Conservation (phyloP, 1,140 invertebrate genomes). For the Dreissena rostriformis region DNA sequence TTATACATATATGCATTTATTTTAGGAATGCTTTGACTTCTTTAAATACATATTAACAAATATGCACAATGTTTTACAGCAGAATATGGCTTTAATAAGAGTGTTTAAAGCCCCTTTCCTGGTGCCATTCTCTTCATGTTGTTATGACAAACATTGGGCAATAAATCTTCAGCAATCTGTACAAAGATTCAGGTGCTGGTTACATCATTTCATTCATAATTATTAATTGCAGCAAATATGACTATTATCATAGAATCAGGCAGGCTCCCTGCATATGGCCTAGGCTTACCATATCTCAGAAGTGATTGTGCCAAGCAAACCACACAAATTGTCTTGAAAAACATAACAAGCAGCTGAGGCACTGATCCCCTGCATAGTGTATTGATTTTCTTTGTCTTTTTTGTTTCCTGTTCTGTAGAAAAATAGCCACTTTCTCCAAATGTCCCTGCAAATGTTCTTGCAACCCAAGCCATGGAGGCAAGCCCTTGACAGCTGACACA, state of each 20-base stretch:
- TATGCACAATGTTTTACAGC: too few relatives aligned
- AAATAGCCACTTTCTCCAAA: slow-evolving; percentile 51
- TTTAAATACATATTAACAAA: too few relatives aligned
- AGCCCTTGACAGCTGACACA: slow-evolving; percentile 45
- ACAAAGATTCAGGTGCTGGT: slow-evolving; percentile 21
- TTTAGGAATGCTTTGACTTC: too few relatives aligned
- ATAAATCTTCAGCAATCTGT: neutral
- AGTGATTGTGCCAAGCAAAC: slow-evolving; percentile 40
- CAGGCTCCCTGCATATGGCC: slow-evolving; percentile 36
- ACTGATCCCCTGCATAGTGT: slow-evolving; percentile 42
- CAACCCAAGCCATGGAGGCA: slow-evolving; percentile 23
- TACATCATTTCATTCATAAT: slow-evolving; percentile 35
- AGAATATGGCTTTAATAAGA: too few relatives aligned
- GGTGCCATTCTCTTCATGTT: too few relatives aligned
- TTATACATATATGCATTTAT: neutral
- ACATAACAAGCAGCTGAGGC: slow-evolving; percentile 44
- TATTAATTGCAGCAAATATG: slow-evolving; percentile 56
- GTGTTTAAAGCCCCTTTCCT: too few relatives aligned
- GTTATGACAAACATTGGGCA: neutral
- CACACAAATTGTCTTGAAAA: slow-evolving; percentile 47
- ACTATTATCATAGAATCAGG: slow-evolving; percentile 4
- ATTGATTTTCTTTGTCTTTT: slow-evolving; percentile 61
- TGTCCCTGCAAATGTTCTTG: slow-evolving; percentile 33
- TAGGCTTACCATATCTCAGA: slow-evolving; percentile 32
- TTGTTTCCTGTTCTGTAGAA: slow-evolving; percentile 52